Percentiles rank a stretch among this genome's conserved stretches.
Evolutionary conservation across 2,113 vertebrate species (phyloP).

Genomic region (Origma solitaria): DNA sequence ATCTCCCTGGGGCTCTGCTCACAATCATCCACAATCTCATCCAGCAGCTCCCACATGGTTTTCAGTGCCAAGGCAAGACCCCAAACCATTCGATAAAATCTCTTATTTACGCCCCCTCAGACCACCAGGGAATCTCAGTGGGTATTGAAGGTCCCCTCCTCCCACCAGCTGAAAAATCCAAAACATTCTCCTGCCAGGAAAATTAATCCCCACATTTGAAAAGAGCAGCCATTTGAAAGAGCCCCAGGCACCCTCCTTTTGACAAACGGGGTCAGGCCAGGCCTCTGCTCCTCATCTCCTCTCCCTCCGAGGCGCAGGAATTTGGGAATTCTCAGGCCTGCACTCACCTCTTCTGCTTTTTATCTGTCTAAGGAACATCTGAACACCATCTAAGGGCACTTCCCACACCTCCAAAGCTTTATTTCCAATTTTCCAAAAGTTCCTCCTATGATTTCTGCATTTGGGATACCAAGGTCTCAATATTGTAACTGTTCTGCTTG

Average conservation of each 20-base stretch:
- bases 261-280: background rate
- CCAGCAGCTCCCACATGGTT: background rate
- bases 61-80: background rate
- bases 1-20: background rate
- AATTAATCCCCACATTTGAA: slow-evolving; percentile 50
- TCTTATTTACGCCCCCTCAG: background rate
- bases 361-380: background rate
- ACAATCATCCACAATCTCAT: background rate
- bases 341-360: background rate
- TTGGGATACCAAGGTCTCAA: background rate
- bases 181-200: slow-evolving; percentile 45
- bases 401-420: background rate
- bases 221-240: slow-evolving; percentile 35
- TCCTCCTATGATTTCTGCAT: background rate
- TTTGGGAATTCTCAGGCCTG: background rate
- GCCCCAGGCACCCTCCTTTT: background rate
- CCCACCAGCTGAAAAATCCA: slow-evolving; percentile 8
- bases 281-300: background rate
- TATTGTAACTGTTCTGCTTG: rapidly evolving
- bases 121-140: background rate
- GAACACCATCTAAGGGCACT: background rate
- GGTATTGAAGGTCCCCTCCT: background rate
- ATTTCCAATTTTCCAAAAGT: background rate
- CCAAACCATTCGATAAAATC: background rate
- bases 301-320: background rate